Evolutionary conservation across 30 jellyfish, hydroid and myxozoan species (phyloP), one percentile per base, ranked within the genome.

Genomic region (Aurelia coerulea): DNA sequence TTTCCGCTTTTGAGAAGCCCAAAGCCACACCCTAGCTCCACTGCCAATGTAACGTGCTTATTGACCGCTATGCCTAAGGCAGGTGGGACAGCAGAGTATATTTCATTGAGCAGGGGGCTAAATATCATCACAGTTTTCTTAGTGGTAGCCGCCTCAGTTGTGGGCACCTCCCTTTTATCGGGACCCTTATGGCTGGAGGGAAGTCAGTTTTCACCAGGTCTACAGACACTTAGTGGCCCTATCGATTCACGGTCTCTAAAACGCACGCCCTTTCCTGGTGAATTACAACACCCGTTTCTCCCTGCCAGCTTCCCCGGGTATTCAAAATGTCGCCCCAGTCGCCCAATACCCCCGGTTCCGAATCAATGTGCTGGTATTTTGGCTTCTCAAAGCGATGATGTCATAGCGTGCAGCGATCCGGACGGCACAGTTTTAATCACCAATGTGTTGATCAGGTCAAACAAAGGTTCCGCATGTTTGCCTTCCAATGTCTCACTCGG

Each of bases 301-400:
- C 60, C 79, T 31, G 14, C 35, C 15, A 23, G 34, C 29, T 49
- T 31, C 1, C 78, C 78, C 56, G 18, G 69, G 37, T 56, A 34
- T 37, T 41, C 77, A 14, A 62, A 60, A 68, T 65, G 68, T 29
- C 77, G 78, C 35, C 78, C 88, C 16, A 78, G 78, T 78, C 88
- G 88, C 37, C 88, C 88, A 19, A 5, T 62, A 2, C 78, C 77
- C 68, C 78, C 88, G 32, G 79, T 62, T 17, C 33, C 16, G 2
- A 15, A 14, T n/a, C 11, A 13, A 12, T 58, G 79, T 17, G 17
- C 10, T 10, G 75, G 37, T 51, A 9, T 56, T 23, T 56, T 76
- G 75, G 50, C 59, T 8, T 14, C 70, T 60, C 70, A n/a, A 29
- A 29, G 35, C 35, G 70, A 17, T 60, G 70, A 60, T 10, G 35